Conservation (phyloP, 2,888 invertebrate genomes). For the Epirrita christyi region DNA sequence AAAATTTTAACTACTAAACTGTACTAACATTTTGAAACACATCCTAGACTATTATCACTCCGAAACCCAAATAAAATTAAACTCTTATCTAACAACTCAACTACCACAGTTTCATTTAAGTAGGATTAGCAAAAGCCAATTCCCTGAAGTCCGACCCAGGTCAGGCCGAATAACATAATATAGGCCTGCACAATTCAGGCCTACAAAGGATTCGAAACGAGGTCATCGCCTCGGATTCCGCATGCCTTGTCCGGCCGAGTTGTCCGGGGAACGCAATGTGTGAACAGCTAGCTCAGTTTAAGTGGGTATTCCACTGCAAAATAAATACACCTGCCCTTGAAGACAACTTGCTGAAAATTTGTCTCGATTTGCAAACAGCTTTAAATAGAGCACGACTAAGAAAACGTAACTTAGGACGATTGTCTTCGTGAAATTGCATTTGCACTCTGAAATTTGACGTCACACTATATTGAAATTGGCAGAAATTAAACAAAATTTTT, state of each 20-base stretch:
- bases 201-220: slow-evolving; percentile 37
- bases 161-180: slow-evolving; percentile 29
- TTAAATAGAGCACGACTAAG: too few species aligned
- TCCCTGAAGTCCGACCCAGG: slow-evolving; percentile 26
- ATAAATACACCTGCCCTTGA: too few species aligned
- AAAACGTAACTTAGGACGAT: too few species aligned
- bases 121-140: slow-evolving; percentile 30
- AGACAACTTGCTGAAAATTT: too few species aligned
- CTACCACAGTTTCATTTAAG: slow-evolving; percentile 20
- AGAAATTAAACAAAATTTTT: too few species aligned
- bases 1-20: neutral
- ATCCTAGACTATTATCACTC: slow-evolving; percentile 8
- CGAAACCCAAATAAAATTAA: slow-evolving; percentile 17
- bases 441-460: too few species aligned
- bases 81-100: slow-evolving; percentile 10
- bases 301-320: too few species aligned
- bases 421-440: too few species aligned
- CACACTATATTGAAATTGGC: too few species aligned
- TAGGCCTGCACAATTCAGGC: slow-evolving; percentile 35
- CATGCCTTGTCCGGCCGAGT: slow-evolving; percentile 26
- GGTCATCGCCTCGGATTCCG: slow-evolving; percentile 34
- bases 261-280: slow-evolving; percentile 6
- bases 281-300: slow-evolving; percentile 12
- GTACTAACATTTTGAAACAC: neutral
- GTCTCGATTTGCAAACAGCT: too few species aligned